Percentiles rank a stretch among this genome's conserved stretches.
These are phyloP conservation scores for Hydrophis major DNA, from an alignment of 2,797 vertebrate genomes.

Conservation along the genomic window DNA sequence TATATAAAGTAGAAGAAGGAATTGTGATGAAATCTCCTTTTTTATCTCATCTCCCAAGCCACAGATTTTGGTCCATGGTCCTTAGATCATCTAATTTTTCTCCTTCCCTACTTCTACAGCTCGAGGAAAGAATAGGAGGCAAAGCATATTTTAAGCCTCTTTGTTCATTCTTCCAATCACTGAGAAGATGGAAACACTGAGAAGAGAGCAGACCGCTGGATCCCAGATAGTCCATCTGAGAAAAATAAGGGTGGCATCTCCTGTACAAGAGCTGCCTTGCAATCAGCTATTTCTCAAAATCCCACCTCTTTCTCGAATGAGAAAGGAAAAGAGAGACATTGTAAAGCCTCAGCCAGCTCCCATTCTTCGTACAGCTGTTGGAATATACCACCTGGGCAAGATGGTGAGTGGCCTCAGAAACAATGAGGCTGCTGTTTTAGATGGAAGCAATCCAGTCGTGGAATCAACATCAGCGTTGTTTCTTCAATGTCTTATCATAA, in stretches of 20 bases:
- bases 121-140: constrained; percentile 89
- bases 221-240: constrained; percentile 19
- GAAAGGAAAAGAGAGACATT: constrained; percentile 3
- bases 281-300: constrained; percentile 1
- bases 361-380: neutral
- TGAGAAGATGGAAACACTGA: constrained; percentile 53
- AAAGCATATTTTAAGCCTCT: constrained; percentile 89
- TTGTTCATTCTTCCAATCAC: constrained; percentile 24
- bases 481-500: neutral
- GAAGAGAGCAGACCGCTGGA: constrained; percentile 25
- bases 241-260: constrained; percentile 19
- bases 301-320: neutral
- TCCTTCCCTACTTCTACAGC: constrained; percentile 66
- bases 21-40: neutral
- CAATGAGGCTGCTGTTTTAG: neutral
- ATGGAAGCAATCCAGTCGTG: neutral
- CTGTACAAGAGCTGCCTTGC: neutral
- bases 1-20: neutral
- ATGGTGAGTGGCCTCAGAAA: neutral
- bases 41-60: neutral
- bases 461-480: constrained; percentile 6
- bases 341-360: constrained; percentile 20
- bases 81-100: neutral
- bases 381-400: neutral
- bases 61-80: neutral